Conservation (phyloP, 1,140 invertebrate genomes). For the Heterodera carotae region DNA sequence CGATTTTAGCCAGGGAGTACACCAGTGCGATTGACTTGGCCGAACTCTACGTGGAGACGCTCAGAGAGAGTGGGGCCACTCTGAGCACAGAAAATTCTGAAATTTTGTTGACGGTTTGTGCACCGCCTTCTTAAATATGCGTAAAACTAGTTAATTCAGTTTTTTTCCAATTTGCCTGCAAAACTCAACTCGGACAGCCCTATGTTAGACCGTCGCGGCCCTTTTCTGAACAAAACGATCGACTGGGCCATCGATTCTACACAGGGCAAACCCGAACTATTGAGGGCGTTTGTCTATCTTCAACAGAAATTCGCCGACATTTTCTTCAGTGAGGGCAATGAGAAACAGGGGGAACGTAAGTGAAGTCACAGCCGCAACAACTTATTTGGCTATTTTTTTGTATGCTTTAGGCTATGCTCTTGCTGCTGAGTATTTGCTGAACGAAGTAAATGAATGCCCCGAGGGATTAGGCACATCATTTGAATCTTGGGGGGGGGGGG, state of each 20-base stretch:
- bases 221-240: slow-evolving; percentile 31
- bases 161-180: slow-evolving; percentile 7
- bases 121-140: neutral
- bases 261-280: slow-evolving; percentile 1
- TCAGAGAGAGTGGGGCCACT: neutral
- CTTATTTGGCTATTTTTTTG: neutral
- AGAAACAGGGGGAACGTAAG: slow-evolving; percentile 11
- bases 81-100: neutral
- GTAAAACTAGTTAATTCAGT: neutral
- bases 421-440: slow-evolving; percentile 13
- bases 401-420: neutral
- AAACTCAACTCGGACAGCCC: slow-evolving; percentile 22
- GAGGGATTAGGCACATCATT: too few species aligned
- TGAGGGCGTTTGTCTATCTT: slow-evolving; percentile 9
- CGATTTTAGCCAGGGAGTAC: slow-evolving; percentile 30
- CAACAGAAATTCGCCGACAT: slow-evolving; percentile 18
- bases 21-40: slow-evolving; percentile 44
- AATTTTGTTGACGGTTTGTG: slow-evolving; percentile 1
- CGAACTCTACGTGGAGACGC: slow-evolving; percentile 44
- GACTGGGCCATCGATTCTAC: slow-evolving; percentile 21
- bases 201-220: neutral
- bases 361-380: neutral
- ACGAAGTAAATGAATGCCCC: too few species aligned
- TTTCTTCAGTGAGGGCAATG: slow-evolving; percentile 11
- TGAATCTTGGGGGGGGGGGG: too few species aligned